Percentiles rank a stretch among this genome's conserved stretches.
Evolutionary conservation across 2,113 vertebrate species (phyloP).

Genomic region (Pavo muticus): DNA sequence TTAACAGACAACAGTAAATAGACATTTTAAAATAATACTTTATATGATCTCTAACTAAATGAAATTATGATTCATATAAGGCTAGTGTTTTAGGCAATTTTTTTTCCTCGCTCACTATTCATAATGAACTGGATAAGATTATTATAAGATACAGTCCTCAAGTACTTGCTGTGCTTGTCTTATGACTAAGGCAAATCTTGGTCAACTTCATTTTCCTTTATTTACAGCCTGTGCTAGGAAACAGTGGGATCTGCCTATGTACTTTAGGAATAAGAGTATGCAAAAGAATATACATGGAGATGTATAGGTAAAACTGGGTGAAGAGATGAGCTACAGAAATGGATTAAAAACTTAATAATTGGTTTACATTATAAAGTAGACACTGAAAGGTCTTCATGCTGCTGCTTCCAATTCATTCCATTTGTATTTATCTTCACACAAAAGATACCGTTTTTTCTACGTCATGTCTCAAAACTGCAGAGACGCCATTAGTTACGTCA

Average conservation of each 20-base stretch:
- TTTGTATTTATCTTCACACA: background rate
- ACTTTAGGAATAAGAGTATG: background rate
- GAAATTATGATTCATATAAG: background rate
- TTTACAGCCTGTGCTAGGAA: background rate
- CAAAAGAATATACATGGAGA: background rate
- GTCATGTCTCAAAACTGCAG: background rate
- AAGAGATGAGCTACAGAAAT: background rate
- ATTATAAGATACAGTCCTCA: background rate
- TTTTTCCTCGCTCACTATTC: background rate
- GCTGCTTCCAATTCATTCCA: background rate
- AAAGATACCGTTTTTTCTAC: background rate
- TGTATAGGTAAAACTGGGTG: background rate
- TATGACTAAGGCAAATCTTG: background rate
- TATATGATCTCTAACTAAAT: background rate
- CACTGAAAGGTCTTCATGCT: background rate
- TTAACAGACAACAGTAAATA: background rate
- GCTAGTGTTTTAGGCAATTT: background rate
- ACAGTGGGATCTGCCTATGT: background rate
- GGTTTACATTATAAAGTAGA: background rate
- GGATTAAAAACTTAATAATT: background rate
- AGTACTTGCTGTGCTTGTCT: background rate
- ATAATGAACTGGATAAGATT: background rate
- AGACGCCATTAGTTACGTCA: background rate
- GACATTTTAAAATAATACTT: background rate
- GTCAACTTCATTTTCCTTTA: background rate